Evolutionary conservation across 2,797 vertebrate genomes (phyloP), one percentile per base, ranked within the genome.

Genomic region (Parauchenoglanis ngamensis): DNA sequence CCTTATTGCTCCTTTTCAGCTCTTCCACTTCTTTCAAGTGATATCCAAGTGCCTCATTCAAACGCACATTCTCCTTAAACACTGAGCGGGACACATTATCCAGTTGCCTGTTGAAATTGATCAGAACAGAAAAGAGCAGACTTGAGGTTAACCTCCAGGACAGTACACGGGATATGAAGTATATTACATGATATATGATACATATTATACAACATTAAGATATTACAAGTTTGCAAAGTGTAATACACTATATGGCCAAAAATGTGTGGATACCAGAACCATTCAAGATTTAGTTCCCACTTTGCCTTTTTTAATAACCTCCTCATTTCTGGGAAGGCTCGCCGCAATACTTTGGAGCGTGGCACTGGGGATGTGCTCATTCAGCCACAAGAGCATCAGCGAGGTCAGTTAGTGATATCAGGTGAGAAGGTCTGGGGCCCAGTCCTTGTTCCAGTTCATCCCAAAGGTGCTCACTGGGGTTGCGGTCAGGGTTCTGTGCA

Each of bases 21-120:
- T 93, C 91, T 19, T 95, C 93, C 61, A 93, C 92, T 90, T 97
- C 96, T 91, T 95, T 96, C 52, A 96, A 88, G 86, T 97, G 95
- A 91, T 95, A 93, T 61, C 94, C 92, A 49, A 98, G 94, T 2
- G 95, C 93, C 91, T 96, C 95, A 0, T 92, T 97, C 87, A 99
- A 95, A 85, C 92, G 94, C 75, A 97, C 88, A 44, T 96, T 98
- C 92, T 98, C 96, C 93, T 95, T 97, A 92, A 97, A 96, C 89
- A 97, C 95, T 11, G 94, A 93, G 87, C 93, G 96, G 12, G 95
- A 95, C 28, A 93, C 92, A 46, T 92, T 93, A 57, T 97, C 96
- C 92, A 98, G 87, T 91, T 97, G 96, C 91, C 98, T 98, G 91
- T 92, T 70, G 89, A 59, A 91, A 82, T 40, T 19, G 13, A 76